Conservation (phyloP, 2,113 vertebrate species). For the Catagonus wagneri region DNA sequence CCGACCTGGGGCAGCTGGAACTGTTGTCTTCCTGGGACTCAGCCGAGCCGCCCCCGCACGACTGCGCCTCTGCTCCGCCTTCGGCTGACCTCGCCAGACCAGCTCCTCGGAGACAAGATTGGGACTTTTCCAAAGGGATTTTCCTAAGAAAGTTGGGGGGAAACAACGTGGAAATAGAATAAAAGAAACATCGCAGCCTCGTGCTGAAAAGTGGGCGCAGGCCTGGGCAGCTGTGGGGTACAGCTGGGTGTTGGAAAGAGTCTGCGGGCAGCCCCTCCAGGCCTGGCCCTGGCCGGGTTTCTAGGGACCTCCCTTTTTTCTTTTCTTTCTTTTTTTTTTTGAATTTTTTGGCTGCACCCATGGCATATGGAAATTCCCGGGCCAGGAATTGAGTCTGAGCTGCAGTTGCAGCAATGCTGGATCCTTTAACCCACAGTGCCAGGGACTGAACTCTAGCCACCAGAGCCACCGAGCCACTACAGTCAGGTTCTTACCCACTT, state of each 20-base stretch:
- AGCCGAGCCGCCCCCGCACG: no score
- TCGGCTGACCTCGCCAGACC: background rate
- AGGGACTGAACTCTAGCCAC: no score
- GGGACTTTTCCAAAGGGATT: conserved; percentile 58
- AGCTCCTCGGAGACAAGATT: background rate
- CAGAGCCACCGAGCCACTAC: no score
- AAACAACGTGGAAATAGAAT: background rate
- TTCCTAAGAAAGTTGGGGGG: background rate
- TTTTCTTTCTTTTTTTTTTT: no score
- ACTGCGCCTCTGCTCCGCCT: background rate
- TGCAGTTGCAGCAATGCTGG: no score
- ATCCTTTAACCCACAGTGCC: no score
- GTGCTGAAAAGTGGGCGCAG: background rate
- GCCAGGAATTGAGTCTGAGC: no score
- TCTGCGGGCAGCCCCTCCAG: background rate
- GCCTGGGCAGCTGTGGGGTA: background rate
- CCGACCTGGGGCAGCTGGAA: background rate
- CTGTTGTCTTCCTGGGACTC: background rate
- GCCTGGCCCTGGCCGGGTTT: background rate
- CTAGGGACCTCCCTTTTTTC: background rate
- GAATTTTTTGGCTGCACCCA: no score
- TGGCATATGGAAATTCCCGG: no score
- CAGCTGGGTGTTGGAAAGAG: background rate
- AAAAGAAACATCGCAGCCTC: background rate
- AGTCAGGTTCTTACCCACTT: no score